Base-by-base conservation (phyloP, 2,888 invertebrate species). In the Erebia aethiops region DNA sequence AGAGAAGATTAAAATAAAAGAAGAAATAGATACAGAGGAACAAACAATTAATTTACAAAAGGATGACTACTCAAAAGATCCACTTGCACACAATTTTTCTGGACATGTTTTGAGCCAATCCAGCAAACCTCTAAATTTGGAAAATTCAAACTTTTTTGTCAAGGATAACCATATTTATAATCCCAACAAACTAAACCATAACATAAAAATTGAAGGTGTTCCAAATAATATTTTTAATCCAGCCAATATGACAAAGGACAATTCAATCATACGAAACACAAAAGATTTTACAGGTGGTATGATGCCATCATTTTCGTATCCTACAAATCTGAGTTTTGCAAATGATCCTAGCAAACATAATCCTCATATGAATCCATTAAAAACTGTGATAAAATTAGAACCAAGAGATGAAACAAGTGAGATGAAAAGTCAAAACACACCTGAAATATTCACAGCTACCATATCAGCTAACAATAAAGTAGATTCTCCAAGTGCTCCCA, bases 371-470 rank as follows among this genome's bases (percentile, higher is more conserved):
- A 92, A 93, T 83, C 92, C 94, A 69, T 79, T 94, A 56, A 94
- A 93, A 79, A 93, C 94, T 69, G 91, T 94, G 14, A 94, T 94
- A 68, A 94, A 94, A 78, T 82, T 94, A 73, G 94, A 94, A 79
- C 94, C 94, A 13, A 85, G 94, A 80, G 94, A 94, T 87, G 93
- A 94, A 80, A 74, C 87, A 54, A 84, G 73, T 80, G 93, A 93
- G 77, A 83, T 92, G 81, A 93, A 93, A 78, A 90, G 82, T 81
- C 91, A 90, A 79, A 92, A 91, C 76, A 89, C 89, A 70, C 88
- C 93, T 74, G 94, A 94, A 83, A 90, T 94, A 64, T 94, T 93
- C 75, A 93, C 94, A 74, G 94, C 94, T 65, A 93, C 93, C 62
- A 90, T 93, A 77, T 87, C 92, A 70, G 84, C 88, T 66, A 88